These are phyloP conservation scores for Thaumatotibia leucotreta DNA, from an alignment of 1,140 invertebrate genomes.

Conservation along the genomic window DNA sequence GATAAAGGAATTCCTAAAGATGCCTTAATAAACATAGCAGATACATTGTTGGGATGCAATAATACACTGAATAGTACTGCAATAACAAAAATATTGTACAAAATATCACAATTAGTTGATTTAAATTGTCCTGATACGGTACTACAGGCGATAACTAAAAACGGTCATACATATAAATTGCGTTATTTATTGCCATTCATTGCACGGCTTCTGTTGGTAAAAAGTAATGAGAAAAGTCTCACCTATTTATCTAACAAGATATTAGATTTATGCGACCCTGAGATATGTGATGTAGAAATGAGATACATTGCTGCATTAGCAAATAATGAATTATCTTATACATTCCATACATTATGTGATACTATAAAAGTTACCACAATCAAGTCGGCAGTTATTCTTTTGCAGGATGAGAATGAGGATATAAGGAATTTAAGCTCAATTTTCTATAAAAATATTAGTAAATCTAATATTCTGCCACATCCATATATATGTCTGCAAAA, in stretches of 20 bases:
- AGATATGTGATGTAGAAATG: slow-evolving; percentile 51
- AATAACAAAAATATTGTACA: slow-evolving; percentile 51
- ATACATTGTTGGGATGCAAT: slow-evolving; percentile 31
- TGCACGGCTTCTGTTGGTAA: slow-evolving; percentile 29
- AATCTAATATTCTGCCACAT: slow-evolving; percentile 31
- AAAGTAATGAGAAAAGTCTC: slow-evolving; percentile 26
- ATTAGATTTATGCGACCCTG: slow-evolving; percentile 42
- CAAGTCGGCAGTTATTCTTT: slow-evolving; percentile 50
- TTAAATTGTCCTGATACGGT: not conserved
- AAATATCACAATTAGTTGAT: slow-evolving; percentile 36
- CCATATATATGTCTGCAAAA: slow-evolving; percentile 53
- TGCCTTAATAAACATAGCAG: slow-evolving; percentile 28
- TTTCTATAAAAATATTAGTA: slow-evolving; percentile 40
- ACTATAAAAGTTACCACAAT: slow-evolving; percentile 49
- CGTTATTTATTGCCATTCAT: slow-evolving; percentile 59
- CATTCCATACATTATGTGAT: slow-evolving; percentile 36
- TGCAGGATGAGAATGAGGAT: slow-evolving; percentile 71
- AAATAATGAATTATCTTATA: slow-evolving; percentile 55
- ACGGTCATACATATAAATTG: slow-evolving; percentile 37
- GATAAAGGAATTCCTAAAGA: slow-evolving; percentile 19
- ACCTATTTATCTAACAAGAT: slow-evolving; percentile 40
- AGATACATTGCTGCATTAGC: slow-evolving; percentile 52
- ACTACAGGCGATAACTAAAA: not conserved
- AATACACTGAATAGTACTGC: slow-evolving; percentile 28
- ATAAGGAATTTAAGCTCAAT: slow-evolving; percentile 52